Percentiles rank a stretch among this genome's conserved stretches.
Evolutionary conservation across 2,113 vertebrate species (phyloP).

Genomic region (Proteles cristata): DNA sequence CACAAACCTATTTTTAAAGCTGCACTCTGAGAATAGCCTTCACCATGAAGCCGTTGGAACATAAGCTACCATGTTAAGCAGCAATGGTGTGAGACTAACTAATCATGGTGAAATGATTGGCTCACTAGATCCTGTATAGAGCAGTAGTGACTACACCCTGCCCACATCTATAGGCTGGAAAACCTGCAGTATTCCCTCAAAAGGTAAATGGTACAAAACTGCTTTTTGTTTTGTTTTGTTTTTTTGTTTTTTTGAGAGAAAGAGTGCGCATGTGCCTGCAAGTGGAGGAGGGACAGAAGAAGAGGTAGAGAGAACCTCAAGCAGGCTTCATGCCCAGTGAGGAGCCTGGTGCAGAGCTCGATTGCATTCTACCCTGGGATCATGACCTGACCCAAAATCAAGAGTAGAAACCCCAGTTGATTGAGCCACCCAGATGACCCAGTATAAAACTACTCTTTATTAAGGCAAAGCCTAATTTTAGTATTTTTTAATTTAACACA

Average conservation of each 20-base stretch:
- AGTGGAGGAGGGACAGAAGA: no score
- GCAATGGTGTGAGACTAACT: background rate
- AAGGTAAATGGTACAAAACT: background rate
- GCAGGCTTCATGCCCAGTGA: no score
- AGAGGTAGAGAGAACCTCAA: no score
- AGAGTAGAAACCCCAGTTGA: no score
- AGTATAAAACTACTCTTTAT: background rate
- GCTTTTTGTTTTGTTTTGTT: background rate
- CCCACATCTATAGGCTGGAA: background rate
- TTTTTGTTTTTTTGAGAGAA: no score
- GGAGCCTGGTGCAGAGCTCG: no score
- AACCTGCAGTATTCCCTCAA: background rate
- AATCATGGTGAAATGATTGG: background rate
- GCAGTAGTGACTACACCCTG: no score
- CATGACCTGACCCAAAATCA: no score
- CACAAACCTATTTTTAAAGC: constrained; percentile 71
- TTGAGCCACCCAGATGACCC: no score
- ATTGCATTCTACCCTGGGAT: no score
- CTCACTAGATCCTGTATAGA: background rate
- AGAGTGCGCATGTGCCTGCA: no score
- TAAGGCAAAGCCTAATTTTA: background rate
- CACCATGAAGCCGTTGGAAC: background rate
- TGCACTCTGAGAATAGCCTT: constrained; percentile 59
- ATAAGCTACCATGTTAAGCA: constrained; percentile 32
- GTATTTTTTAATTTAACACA: background rate